Conservation (phyloP, 2,888 invertebrate species). For the Alitta virens region DNA sequence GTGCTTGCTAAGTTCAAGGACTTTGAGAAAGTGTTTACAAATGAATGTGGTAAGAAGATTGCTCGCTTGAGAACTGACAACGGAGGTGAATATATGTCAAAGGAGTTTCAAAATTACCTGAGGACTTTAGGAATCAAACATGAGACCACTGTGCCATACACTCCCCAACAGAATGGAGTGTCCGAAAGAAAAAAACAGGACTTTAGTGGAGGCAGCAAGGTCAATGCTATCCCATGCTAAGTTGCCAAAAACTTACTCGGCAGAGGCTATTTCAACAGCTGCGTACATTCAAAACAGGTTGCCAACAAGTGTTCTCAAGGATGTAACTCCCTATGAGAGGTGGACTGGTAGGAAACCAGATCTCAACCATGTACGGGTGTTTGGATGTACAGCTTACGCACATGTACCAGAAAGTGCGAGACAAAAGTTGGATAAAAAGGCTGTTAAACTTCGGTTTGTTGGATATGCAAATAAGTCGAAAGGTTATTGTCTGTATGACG, state of each 20-base stretch:
- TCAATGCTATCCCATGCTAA: conserved; percentile 31
- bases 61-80: too few relatives aligned
- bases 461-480: conserved; percentile 23
- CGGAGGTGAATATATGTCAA: too few relatives aligned
- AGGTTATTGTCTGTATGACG: conserved; percentile 18
- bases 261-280: conserved; percentile 43
- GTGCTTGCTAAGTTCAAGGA: conserved; percentile 12
- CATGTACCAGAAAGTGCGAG: conserved; percentile 22
- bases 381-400: conserved; percentile 23
- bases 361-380: conserved; percentile 14
- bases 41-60: conserved; percentile 6
- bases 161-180: conserved; percentile 45
- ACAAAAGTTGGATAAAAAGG: conserved; percentile 15
- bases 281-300: not conserved
- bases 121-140: too few relatives aligned
- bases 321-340: not conserved
- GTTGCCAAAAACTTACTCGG: conserved; percentile 39
- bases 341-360: not conserved
- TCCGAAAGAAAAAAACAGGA: conserved; percentile 44
- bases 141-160: too few relatives aligned
- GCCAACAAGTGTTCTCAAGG: not conserved
- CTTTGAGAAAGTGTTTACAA: conserved; percentile 9
- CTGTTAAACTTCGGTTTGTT: conserved; percentile 12
- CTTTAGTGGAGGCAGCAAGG: conserved; percentile 39
- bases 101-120: too few relatives aligned